phyloP scores from a whole-genome alignment of 2,888 invertebrate species.

The Beris chalybata region DNA sequence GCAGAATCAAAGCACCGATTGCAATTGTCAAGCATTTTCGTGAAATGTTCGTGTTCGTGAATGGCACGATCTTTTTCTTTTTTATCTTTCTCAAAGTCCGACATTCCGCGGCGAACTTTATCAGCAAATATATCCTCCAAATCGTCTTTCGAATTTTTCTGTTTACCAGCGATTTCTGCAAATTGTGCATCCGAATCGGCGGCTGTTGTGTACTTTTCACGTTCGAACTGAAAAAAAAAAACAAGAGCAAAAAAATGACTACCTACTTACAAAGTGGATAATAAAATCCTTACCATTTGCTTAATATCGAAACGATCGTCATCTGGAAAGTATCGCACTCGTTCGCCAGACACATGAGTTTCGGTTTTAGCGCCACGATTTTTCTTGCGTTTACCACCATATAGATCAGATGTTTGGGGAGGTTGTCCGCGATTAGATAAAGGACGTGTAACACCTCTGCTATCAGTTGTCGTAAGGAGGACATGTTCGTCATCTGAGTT shows the following conservation, averaged over 20 bases:
- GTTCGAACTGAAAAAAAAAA: constrained; percentile 66
- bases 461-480: constrained; percentile 69
- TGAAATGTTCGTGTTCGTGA: constrained; percentile 69
- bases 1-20: constrained; percentile 79
- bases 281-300: constrained; percentile 66
- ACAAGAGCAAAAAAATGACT: constrained; percentile 15
- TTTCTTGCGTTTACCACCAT: constrained; percentile 25
- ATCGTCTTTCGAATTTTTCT: constrained; percentile 67
- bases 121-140: constrained; percentile 85
- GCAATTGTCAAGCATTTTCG: constrained; percentile 77
- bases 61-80: constrained; percentile 69
- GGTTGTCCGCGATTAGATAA: constrained; percentile 48
- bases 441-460: constrained; percentile 71
- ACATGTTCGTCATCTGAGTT: constrained; percentile 57
- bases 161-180: constrained; percentile 70
- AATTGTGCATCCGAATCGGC: constrained; percentile 82
- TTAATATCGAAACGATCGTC: constrained; percentile 86
- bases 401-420: constrained; percentile 39
- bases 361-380: constrained; percentile 59
- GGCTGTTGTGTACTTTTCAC: constrained; percentile 77
- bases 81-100: constrained; percentile 62
- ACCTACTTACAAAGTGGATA: not conserved
- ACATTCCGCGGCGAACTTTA: constrained; percentile 69
- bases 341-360: constrained; percentile 73
- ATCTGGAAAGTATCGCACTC: constrained; percentile 83